Evolutionary conservation across 2,888 invertebrate species (phyloP), one percentile per base, ranked within the genome.

Genomic region (Sphaerolaimus hirsutus): DNA sequence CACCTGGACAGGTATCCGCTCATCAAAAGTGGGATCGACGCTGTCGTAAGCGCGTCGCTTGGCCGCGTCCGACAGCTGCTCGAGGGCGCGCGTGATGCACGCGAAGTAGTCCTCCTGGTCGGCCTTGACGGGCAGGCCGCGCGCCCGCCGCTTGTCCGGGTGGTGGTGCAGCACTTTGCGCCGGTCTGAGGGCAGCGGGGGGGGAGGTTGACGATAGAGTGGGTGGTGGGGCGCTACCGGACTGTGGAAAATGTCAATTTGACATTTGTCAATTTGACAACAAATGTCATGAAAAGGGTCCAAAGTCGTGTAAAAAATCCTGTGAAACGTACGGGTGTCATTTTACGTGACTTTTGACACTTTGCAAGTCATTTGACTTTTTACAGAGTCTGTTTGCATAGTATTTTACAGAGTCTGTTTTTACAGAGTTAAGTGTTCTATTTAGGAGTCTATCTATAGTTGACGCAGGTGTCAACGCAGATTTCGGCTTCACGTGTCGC

Each of bases 81-180:
- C 60, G 49, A 57, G 61, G 19, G 60, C 60, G 72, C 82, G 82
- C 1, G 91, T 93, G 56, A 99, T 97, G 64, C 93, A 93, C 0
- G 89, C 86, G 66, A 93, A 97, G 67, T 93, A 93, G 68, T 93
- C 93, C 47, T 71, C 70, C 58, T 86, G 82, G 56, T 89, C 87
- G 2, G 77, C 75, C 51, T 77, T 75, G 32, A 84, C 75, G 54
- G 81, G 80, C 65, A 86, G 81, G 2, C 86, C 86, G 46, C 61
- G 57, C 40, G 53, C 50, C 72, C 82, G 81, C 56, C 93, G 75
- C 66, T 99, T 99, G 65, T 99, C 97, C 0, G 97, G 97, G 69
- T 99, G 97, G 65, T 99, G 93, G 58, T 77, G 78, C 45, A 97
- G 70, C 43, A 87, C 83, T 68, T 81, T 81, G 61, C 75, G 77